Evolutionary conservation across 2,888 invertebrate genomes (phyloP), one percentile per base, ranked within the genome.

Genomic region (Cantharis rustica): DNA sequence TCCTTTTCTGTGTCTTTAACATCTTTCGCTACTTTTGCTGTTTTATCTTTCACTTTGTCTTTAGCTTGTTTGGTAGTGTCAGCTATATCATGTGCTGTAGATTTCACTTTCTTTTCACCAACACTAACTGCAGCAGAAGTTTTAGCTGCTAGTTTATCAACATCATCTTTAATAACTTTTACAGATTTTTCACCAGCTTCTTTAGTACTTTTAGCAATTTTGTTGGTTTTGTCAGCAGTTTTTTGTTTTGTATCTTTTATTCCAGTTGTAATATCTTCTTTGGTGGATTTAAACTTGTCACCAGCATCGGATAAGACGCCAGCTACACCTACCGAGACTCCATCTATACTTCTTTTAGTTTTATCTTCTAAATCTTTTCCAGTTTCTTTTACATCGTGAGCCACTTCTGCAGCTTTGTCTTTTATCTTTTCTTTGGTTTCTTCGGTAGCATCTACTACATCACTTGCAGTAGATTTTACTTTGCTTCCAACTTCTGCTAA

Each of bases 391-490:
- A 69, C 63, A 17, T 78, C 76, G 78, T 26, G 77, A 69, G 16
- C 77, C 0, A 80, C 80, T 2, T 84, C 84, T 0, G 82, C 81
- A 0, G 79, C 69, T 7, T 76, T 81, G n/a, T 84, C 84, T 27
- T 80, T 80, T 61, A 76, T 70, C 71, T 80, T 79, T 26, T 84
- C 82, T 17, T 79, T 79, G 16, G 81, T 77, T 7, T 69, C 72
- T 75, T 69, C 66, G 3, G 66, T 69, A 10, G 62, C 16, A 10
- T 76, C 76, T 11, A 64, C 66, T 11, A 73, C 26, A 10, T 79
- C 80, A 64, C 74, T 75, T 11, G 78, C n/a, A 17, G 73, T 78
- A 16, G 75, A 77, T 26, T 61, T 73, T 26, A 80, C 71, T 71
- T 79, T 79, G 1, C 69, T 73, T 2, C 80, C 79, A n/a, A 80